phyloP scores from a whole-genome alignment of 2,797 vertebrate genomes.

The Petrocephalus schoutedeni region DNA sequence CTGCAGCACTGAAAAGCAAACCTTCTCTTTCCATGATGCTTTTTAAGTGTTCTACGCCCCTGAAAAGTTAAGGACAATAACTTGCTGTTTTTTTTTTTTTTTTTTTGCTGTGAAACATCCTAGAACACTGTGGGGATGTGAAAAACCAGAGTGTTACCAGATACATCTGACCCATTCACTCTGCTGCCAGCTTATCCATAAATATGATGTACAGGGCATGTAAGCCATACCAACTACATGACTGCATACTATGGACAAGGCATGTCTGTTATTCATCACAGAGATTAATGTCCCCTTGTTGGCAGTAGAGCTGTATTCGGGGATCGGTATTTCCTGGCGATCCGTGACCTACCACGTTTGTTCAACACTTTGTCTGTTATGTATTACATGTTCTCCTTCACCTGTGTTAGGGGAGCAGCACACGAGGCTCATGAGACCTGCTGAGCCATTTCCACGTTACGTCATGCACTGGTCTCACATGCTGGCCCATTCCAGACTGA shows the following conservation, averaged over 20 bases:
- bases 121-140: constrained; percentile 36
- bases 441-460: neutral
- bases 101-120: constrained; percentile 44
- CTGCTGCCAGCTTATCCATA: constrained; percentile 41
- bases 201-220: constrained; percentile 36
- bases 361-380: constrained; percentile 9
- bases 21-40: neutral
- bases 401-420: neutral
- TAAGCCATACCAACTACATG: constrained; percentile 43
- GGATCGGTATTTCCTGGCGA: constrained; percentile 12
- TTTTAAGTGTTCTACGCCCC: neutral
- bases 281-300: constrained; percentile 41
- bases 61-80: neutral
- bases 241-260: constrained; percentile 38
- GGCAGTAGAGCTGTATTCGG: constrained; percentile 20
- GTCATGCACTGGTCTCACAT: neutral
- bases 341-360: neutral
- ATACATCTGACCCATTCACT: constrained; percentile 52
- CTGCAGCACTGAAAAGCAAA: neutral
- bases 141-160: constrained; percentile 37
- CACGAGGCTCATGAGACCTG: neutral
- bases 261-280: constrained; percentile 39
- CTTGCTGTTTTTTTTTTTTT: constrained; percentile 36
- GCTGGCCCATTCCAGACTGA: neutral
- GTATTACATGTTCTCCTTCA: constrained; percentile 25